Conservation (phyloP, 2,797 vertebrate genomes). For the Remorina albescens region DNA sequence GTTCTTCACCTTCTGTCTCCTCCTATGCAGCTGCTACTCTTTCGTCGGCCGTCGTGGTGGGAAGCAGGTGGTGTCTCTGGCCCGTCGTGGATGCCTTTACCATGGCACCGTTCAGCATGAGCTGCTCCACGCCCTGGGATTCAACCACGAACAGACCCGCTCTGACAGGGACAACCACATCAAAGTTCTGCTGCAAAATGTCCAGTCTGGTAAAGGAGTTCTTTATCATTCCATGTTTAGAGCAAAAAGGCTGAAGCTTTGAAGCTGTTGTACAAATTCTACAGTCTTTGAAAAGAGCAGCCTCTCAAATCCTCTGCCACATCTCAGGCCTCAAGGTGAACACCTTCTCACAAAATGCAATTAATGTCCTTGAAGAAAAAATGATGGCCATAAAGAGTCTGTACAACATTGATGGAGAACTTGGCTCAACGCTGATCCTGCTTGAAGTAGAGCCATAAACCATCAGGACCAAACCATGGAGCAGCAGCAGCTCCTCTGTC, state of each 20-base stretch:
- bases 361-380: not conserved
- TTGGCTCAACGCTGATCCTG: not conserved
- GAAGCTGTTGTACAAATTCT: not conserved
- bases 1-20: not conserved
- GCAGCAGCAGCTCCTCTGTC: not conserved
- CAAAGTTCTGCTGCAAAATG: conserved; percentile 67
- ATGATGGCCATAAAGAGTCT: not conserved
- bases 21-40: conserved; percentile 70
- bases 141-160: conserved; percentile 83
- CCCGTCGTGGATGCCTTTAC: conserved; percentile 74
- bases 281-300: not conserved
- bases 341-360: not conserved
- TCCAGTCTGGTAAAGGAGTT: conserved; percentile 52
- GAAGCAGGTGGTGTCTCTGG: conserved; percentile 74
- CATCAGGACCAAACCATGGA: not conserved
- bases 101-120: conserved; percentile 80
- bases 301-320: not conserved
- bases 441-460: not conserved
- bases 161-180: conserved; percentile 82
- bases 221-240: not conserved
- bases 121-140: conserved; percentile 83
- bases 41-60: conserved; percentile 65
- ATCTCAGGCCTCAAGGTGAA: too few relatives aligned
- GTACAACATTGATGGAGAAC: not conserved
- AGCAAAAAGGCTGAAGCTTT: not conserved